phyloP scores from a whole-genome alignment of 1,140 invertebrate genomes.

The Ephestia elutella region DNA sequence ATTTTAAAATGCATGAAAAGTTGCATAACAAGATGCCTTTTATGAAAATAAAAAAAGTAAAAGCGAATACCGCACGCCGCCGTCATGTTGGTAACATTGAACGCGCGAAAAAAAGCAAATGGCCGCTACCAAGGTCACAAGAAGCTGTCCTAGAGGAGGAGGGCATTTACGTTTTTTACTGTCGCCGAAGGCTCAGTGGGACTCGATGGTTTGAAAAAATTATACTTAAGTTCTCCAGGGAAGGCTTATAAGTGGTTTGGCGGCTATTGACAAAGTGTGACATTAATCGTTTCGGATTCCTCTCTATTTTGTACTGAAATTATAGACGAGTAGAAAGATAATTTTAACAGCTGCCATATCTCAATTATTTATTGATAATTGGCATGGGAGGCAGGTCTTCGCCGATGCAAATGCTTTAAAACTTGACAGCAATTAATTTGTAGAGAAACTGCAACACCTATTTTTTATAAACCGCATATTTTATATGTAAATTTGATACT shows the following conservation, averaged over 20 bases:
- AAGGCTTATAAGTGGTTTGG: neutral
- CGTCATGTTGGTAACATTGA: constrained; percentile 70
- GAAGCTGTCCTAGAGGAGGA: constrained; percentile 71
- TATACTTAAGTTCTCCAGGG: neutral
- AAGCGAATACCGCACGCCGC: constrained; percentile 57
- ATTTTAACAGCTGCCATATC: too few relatives aligned
- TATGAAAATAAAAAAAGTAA: constrained; percentile 47
- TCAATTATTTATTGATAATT: too few relatives aligned
- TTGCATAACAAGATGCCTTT: constrained; percentile 60
- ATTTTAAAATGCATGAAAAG: constrained; percentile 22
- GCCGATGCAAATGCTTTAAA: too few relatives aligned
- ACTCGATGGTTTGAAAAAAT: constrained; percentile 19
- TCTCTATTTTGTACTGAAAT: neutral
- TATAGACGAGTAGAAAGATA: neutral
- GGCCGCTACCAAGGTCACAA: constrained; percentile 67
- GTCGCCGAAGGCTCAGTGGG: constrained; percentile 41
- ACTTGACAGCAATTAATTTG: too few relatives aligned
- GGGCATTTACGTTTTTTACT: constrained; percentile 69
- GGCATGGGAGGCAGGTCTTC: too few relatives aligned
- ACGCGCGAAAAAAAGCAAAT: constrained; percentile 70
- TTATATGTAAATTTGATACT: neutral
- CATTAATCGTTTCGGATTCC: neutral
- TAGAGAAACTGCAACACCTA: neutral
- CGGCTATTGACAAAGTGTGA: neutral
- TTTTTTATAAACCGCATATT: neutral